phyloP scores from a whole-genome alignment of 30 jellyfish, hydroid and myxozoan species.

The Haliclystus octoradiatus region DNA sequence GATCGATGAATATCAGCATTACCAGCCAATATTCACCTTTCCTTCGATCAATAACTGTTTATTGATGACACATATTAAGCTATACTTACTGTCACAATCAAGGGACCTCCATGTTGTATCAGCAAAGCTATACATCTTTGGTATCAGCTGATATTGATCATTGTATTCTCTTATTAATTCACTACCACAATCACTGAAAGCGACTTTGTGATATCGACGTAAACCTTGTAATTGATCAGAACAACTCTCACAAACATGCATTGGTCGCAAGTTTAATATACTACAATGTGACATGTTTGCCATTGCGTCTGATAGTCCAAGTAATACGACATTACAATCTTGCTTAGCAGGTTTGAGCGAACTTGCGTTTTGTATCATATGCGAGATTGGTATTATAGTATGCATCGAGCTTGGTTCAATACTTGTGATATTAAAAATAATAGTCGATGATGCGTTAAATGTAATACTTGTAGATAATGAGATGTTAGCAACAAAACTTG shows the following conservation, averaged over 20 bases:
- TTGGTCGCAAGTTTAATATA: constrained; percentile 31
- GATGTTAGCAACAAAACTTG: no score
- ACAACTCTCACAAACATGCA: constrained; percentile 65
- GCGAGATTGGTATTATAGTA: no score
- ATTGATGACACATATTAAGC: no score
- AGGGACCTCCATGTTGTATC: constrained; percentile 47
- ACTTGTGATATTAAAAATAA: no score
- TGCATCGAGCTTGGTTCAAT: no score
- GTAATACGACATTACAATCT: constrained; percentile 39
- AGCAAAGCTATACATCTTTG: constrained; percentile 40
- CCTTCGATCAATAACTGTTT: no score
- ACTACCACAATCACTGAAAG: constrained; percentile 28
- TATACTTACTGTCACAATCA: constrained; percentile 85
- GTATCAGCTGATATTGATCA: constrained; percentile 65
- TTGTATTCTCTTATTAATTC: constrained; percentile 34
- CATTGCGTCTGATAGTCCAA: constrained; percentile 57
- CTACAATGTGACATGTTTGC: constrained; percentile 48
- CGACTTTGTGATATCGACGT: constrained; percentile 21
- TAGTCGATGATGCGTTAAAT: no score
- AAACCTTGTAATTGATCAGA: constrained; percentile 22
- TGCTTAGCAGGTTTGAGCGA: constrained; percentile 26
- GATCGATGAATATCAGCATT: no score
- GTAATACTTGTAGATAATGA: no score
- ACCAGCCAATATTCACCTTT: no score
- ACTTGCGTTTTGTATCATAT: no score